Evolutionary conservation across 2,113 vertebrate genomes (phyloP), one percentile per base, ranked within the genome.

Genomic region (Todiramphus chloris): DNA sequence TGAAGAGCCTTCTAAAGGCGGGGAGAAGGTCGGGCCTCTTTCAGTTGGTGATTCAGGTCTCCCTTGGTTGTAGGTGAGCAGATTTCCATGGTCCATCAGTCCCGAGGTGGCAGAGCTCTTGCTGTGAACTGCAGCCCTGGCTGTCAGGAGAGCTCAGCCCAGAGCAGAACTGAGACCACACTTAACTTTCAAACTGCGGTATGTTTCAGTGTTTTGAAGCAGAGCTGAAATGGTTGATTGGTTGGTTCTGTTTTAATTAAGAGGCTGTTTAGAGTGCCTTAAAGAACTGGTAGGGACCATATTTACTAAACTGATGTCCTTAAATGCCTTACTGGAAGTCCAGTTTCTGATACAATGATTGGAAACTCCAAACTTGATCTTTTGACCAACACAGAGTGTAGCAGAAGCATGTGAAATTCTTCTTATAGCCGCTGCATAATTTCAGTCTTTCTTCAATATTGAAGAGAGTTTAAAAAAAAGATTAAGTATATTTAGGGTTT

Each of bases 51-150:
- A 6, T 28, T 28, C 16, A 2, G 8, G 30, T 35, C 43, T 58
- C 27, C 41, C 31, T 16, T 58, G 60, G 69, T 33, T 0, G 0
- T 23, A n/a, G 70, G 11, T 4, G 2, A 66, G 21, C 60, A 39
- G 33, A 16, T 82, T 58, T 48, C 66, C 4, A 0, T 2, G 17
- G 5, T 31, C 60, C 30, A 0, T 17, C 31, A 44, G 39, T 66
- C 16, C 68, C 0, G 0, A 3, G 3, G 21, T 19, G 56, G 16
- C 76, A 77, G 39, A 66, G 77, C 25, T 66, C 33, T 62, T 3
- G 0, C 41, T 50, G 72, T 6, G 63, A 15, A 5, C 1, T 5
- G 80, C 64, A 60, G 33, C 8, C 27, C 24, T 46, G 60, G 41
- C 35, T 0, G 0, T 6, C 28, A 31, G 55, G 9, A 62, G 81